Evolutionary conservation across 2,888 invertebrate genomes (phyloP).

Genomic region (Chaetogeoica ovagalla): DNA sequence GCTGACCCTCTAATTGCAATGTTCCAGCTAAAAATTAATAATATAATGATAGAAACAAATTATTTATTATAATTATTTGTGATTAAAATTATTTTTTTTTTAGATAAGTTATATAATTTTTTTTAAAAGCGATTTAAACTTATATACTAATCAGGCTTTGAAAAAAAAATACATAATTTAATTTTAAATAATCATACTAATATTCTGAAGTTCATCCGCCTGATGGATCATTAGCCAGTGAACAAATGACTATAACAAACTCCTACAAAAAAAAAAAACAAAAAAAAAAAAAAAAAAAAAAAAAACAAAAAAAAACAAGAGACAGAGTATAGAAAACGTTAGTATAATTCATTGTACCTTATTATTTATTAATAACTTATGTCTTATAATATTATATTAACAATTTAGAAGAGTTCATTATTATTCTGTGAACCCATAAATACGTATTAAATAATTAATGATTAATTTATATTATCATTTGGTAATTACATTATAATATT

Average conservation of each 20-base stretch:
- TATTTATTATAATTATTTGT: no score
- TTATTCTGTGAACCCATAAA: slow-evolving; percentile 24
- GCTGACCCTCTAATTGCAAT: slow-evolving; percentile 19
- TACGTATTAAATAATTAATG: not conserved
- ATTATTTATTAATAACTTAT: slow-evolving; percentile 12
- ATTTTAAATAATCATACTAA: slow-evolving; percentile 28
- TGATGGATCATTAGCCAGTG: slow-evolving; percentile 52
- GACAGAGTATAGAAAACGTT: slow-evolving; percentile 54
- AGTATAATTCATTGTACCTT: slow-evolving; percentile 26
- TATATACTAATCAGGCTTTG: slow-evolving; percentile 48
- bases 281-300: slow-evolving; percentile 51
- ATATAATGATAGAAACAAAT: slow-evolving; percentile 12
- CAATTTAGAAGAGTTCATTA: slow-evolving; percentile 52
- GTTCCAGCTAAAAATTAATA: not conserved
- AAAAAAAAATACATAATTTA: slow-evolving; percentile 17
- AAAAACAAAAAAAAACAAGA: slow-evolving; percentile 51
- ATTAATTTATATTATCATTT: not conserved
- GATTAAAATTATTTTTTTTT: not conserved
- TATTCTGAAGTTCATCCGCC: slow-evolving; percentile 49
- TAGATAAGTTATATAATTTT: slow-evolving; percentile 17
- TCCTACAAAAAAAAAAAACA: slow-evolving; percentile 52
- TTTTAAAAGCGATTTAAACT: slow-evolving; percentile 14
- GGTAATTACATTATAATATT: not conserved
- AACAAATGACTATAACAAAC: slow-evolving; percentile 51
- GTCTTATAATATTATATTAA: not conserved